Conservation (phyloP, 2,888 invertebrate species). For the Aplocera efformata region DNA sequence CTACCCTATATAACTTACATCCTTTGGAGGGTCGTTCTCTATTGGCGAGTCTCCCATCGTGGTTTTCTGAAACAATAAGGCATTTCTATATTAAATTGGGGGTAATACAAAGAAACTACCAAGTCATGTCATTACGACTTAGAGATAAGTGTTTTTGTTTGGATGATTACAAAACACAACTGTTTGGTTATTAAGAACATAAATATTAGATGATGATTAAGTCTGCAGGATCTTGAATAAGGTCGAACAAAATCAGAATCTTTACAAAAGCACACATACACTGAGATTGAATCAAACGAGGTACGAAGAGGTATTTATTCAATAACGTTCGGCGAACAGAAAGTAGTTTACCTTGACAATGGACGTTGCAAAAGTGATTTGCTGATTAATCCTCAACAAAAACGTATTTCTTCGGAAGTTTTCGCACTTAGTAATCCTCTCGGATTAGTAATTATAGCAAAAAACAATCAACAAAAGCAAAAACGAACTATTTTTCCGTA, state of each 20-base stretch:
- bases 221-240: too few relatives aligned
- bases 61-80: conserved; percentile 31
- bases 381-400: background rate
- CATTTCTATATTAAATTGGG: conserved; percentile 11
- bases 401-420: background rate
- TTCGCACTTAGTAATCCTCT: background rate
- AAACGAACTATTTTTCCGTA: conserved; percentile 14
- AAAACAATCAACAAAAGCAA: conserved; percentile 14
- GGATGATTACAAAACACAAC: conserved; percentile 16
- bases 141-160: conserved; percentile 38
- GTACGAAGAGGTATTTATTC: conserved; percentile 29
- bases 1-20: conserved; percentile 48
- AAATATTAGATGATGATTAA: too few relatives aligned
- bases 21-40: conserved; percentile 70
- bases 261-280: conserved; percentile 27
- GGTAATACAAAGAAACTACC: conserved; percentile 2
- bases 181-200: background rate
- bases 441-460: background rate
- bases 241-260: background rate
- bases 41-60: conserved; percentile 68
- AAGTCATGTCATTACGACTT: background rate
- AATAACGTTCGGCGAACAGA: conserved; percentile 30
- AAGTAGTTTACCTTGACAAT: conserved; percentile 55
- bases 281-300: conserved; percentile 16
- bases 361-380: conserved; percentile 12